Conservation (phyloP, 2,888 invertebrate genomes). For the Rhamnusium bicolor region DNA sequence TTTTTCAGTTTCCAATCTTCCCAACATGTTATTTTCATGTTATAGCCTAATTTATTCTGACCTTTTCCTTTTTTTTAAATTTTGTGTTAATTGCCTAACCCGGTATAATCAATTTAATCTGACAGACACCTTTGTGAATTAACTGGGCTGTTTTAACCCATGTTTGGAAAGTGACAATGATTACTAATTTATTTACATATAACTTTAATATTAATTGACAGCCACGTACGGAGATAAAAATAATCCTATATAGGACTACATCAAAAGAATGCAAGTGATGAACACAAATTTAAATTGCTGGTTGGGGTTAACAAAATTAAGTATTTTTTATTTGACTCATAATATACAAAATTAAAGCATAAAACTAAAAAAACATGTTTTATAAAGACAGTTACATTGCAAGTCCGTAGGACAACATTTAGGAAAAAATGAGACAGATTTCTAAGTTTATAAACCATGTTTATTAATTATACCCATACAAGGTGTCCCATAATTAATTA, state of each 20-base stretch:
- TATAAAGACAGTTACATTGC: no score
- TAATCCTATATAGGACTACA: background rate
- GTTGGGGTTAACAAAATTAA: background rate
- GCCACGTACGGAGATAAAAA: conserved; percentile 1
- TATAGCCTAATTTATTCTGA: background rate
- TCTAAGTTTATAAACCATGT: no score
- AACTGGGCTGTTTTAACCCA: conserved; percentile 10
- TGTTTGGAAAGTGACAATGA: conserved; percentile 25
- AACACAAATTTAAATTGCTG: background rate
- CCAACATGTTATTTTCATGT: background rate
- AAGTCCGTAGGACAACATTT: no score
- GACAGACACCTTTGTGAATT: conserved; percentile 17
- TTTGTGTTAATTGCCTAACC: conserved; percentile 10
- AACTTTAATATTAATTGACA: conserved; percentile 20
- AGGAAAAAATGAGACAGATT: no score
- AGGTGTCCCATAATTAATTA: no score
- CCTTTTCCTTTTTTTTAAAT: background rate
- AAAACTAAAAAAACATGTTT: no score
- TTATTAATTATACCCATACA: no score
- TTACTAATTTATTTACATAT: conserved; percentile 25
- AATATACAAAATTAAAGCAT: background rate
- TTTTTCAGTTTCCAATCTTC: background rate
- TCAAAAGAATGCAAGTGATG: background rate
- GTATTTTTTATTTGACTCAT: no score
- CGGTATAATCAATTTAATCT: conserved; percentile 20